Evolutionary conservation across 2,113 vertebrate species (phyloP).

Genomic region (Trichomycterus rosablanca): DNA sequence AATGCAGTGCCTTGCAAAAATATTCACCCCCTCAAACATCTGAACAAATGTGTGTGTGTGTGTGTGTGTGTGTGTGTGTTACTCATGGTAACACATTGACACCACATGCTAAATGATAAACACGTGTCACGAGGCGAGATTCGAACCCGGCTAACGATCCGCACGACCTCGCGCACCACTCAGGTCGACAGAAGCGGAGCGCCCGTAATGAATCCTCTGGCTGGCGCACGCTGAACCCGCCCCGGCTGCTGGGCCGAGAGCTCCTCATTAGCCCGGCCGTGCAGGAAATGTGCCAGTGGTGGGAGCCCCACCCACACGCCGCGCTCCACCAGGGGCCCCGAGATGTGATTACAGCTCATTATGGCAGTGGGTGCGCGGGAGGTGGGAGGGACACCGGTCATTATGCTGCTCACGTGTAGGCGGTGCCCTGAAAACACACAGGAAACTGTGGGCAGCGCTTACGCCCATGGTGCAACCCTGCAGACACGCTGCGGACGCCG

Average conservation of each 20-base stretch:
- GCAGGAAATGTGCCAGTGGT: slow-evolving; percentile 41
- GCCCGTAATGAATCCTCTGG: slow-evolving; percentile 30
- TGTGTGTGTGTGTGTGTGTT: no score
- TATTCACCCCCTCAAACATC: no score
- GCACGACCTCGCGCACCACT: neutral
- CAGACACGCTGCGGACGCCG: slow-evolving; percentile 33
- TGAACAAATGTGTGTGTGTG: no score
- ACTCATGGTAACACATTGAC: neutral
- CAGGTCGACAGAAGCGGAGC: neutral
- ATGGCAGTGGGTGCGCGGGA: slow-evolving; percentile 39
- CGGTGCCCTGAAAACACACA: slow-evolving; percentile 43
- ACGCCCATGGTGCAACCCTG: slow-evolving; percentile 38
- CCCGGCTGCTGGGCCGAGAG: slow-evolving; percentile 26
- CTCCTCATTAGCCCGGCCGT: slow-evolving; percentile 37
- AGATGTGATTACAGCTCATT: slow-evolving; percentile 50
- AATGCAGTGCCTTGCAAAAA: no score
- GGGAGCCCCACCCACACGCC: slow-evolving; percentile 41
- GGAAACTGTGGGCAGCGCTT: slow-evolving; percentile 43
- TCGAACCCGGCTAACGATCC: neutral
- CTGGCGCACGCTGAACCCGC: neutral
- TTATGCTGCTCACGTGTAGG: slow-evolving; percentile 47
- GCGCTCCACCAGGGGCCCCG: slow-evolving; percentile 42
- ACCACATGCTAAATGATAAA: neutral
- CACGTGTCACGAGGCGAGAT: neutral
- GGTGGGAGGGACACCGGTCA: slow-evolving; percentile 46